phyloP scores from a whole-genome alignment of 2,888 invertebrate species.

The Agonopterix heracliana region DNA sequence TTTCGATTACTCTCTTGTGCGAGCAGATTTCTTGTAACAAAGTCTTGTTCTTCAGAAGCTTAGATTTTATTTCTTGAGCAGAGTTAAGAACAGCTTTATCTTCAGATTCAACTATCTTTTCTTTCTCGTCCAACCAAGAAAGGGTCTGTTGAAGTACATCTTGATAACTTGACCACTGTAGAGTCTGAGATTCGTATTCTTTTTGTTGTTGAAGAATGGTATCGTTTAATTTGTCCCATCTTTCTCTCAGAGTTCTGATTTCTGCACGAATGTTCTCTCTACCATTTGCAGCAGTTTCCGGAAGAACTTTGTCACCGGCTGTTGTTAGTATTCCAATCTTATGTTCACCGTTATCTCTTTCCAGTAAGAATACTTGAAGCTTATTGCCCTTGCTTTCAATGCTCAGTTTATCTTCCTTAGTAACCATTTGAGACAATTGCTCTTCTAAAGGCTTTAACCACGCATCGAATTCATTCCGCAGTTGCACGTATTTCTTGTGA shows the following conservation, averaged over 20 bases:
- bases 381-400: constrained; percentile 81
- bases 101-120: constrained; percentile 83
- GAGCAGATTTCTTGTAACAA: constrained; percentile 92
- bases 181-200: constrained; percentile 86
- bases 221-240: constrained; percentile 92
- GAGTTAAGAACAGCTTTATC: constrained; percentile 84
- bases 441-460: constrained; percentile 88
- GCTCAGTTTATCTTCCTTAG: constrained; percentile 79
- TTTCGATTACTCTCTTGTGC: constrained; percentile 93
- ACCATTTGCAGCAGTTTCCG: constrained; percentile 94
- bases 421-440: constrained; percentile 77
- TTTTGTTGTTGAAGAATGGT: constrained; percentile 90
- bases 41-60: constrained; percentile 89
- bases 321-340: constrained; percentile 84
- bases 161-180: constrained; percentile 90
- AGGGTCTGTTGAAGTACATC: constrained; percentile 89
- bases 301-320: constrained; percentile 91
- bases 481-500: constrained; percentile 86
- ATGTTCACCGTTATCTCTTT: constrained; percentile 89
- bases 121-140: constrained; percentile 91
- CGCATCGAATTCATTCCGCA: constrained; percentile 82
- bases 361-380: constrained; percentile 83
- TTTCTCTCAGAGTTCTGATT: constrained; percentile 85
- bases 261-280: constrained; percentile 93
- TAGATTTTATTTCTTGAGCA: constrained; percentile 89